These are phyloP conservation scores for Athene cunicularia DNA, from an alignment of 2,113 vertebrate genomes.

Conservation along the genomic window DNA sequence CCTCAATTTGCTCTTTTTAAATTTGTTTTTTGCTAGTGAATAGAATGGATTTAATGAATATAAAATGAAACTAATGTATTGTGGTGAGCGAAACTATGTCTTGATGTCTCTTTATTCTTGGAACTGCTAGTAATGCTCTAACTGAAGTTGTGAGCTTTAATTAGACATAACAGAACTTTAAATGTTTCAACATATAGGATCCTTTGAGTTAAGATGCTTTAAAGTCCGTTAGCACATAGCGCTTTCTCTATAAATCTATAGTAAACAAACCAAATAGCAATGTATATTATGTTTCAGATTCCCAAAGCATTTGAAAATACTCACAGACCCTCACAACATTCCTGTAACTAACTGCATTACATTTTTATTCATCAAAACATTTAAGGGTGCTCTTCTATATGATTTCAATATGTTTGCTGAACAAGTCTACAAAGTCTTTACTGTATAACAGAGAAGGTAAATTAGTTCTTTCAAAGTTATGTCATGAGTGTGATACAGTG, in stretches of 20 bases:
- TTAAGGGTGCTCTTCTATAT: background rate
- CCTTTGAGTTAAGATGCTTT: background rate
- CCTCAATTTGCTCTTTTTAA: background rate
- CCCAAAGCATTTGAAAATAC: background rate
- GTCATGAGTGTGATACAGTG: background rate
- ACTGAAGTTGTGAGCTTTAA: background rate
- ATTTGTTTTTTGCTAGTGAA: background rate
- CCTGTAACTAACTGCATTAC: background rate
- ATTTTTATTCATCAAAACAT: background rate
- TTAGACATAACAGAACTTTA: background rate
- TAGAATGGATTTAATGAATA: background rate
- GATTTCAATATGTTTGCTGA: background rate
- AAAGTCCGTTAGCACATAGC: background rate
- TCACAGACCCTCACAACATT: background rate
- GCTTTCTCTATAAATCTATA: background rate
- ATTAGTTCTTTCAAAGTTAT: background rate
- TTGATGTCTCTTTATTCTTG: background rate
- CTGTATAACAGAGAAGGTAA: background rate
- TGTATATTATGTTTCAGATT: background rate
- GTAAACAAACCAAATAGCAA: background rate
- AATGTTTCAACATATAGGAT: background rate
- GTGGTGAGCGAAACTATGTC: background rate
- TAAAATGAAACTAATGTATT: background rate
- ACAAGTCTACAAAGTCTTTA: background rate
- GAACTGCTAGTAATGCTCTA: background rate